Evolutionary conservation across 2,797 vertebrate species (phyloP), one percentile per base, ranked within the genome.

Genomic region (Enoplosus armatus): DNA sequence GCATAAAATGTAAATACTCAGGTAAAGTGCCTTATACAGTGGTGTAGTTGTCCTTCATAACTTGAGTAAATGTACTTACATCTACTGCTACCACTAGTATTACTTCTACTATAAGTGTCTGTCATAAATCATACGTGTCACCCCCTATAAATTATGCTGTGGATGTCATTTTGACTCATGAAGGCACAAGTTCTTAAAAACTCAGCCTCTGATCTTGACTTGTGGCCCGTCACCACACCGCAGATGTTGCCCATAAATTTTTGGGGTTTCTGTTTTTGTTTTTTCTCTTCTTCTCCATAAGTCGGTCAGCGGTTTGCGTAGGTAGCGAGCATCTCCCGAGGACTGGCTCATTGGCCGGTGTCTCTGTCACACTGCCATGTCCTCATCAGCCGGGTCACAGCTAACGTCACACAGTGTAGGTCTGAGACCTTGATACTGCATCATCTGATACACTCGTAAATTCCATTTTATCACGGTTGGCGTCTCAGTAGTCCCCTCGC

Each of bases 301-400:
- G 58, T 80, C 31, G 33, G 75, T 83, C 78, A 77, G 75, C 5
- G 1, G 77, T 77, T 65, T 84, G 62, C 29, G 16, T 61, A 16
- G 70, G 50, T 64, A 62, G 70, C 1, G 10, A 72, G 59, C 58
- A 0, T 65, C 78, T 80, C 77, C 33, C 14, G 61, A 39, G 68
- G 41, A 35, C 29, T 3, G 31, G 65, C 73, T 76, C 1, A 24
- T 50, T 75, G 76, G 53, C 66, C 79, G 63, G 70, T 75, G 77
- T 61, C 82, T 75, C 59, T 72, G 70, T 90, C 83, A 69, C 68
- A 2, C 61, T 64, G 70, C 47, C 82, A 69, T 56, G 77, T 84
- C 85, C 84, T 84, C 72, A 83, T 79, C 78, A 70, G 51, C 85
- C 79, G 73, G 84, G 85, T 77, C 82, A 73, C 77, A 66, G 75